These are phyloP conservation scores for Cotesia vestalis DNA, from an alignment of 1,140 invertebrate species.

Conservation along the genomic window DNA sequence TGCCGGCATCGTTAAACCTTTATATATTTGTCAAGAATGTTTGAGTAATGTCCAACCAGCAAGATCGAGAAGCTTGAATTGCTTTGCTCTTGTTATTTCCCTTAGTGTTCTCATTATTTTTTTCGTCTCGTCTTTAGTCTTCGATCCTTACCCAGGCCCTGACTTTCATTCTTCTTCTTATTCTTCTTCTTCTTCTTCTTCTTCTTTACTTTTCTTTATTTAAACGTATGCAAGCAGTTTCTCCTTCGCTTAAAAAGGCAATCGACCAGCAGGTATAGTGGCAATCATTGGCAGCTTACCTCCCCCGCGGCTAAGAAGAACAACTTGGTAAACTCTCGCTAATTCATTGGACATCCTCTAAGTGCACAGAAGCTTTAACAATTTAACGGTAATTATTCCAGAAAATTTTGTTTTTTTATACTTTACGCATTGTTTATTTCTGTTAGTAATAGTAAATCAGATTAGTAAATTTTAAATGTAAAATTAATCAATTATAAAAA, in stretches of 20 bases:
- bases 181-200: conserved; percentile 5
- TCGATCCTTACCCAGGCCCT: neutral
- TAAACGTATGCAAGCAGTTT: neutral
- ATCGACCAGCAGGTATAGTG: conserved; percentile 7
- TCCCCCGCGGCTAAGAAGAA: conserved; percentile 4
- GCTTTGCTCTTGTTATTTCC: conserved; percentile 10
- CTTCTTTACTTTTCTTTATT: conserved; percentile 1
- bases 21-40: conserved; percentile 51
- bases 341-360: too few species aligned
- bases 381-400: too few species aligned
- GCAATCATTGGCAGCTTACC: conserved; percentile 6
- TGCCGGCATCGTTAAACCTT: conserved; percentile 50
- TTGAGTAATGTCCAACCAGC: conserved; percentile 48
- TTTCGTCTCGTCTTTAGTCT: conserved; percentile 9
- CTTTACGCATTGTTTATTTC: too few species aligned
- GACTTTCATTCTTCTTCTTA: neutral
- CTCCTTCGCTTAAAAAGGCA: neutral
- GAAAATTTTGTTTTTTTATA: too few species aligned
- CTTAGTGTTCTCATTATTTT: conserved; percentile 15
- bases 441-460: too few species aligned
- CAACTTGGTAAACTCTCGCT: neutral
- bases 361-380: conserved; percentile 8
- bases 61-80: conserved; percentile 30
- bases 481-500: too few species aligned
- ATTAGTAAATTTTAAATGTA: too few species aligned